A percentile compares a stretch with the other conserved stretches of the same genome.
Evolutionary conservation across 2,113 vertebrate genomes (phyloP).

Genomic region (Tonatia bakeri): DNA sequence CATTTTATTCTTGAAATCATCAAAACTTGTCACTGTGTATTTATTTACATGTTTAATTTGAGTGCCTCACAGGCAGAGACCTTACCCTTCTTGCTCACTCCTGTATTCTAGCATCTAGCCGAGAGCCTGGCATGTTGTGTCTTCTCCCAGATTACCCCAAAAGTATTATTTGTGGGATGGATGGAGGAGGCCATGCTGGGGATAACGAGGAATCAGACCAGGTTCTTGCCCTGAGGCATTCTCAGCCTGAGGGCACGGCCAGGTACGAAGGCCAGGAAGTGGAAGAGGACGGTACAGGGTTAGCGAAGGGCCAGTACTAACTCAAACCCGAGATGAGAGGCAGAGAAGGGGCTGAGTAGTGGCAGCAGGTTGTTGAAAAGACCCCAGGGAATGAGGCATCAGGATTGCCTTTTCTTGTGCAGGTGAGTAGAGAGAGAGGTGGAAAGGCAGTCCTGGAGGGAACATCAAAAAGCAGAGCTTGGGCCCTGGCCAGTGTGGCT

Average conservation of each 20-base stretch:
- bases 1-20: background rate
- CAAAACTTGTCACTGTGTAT: background rate
- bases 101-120: background rate
- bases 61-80: background rate
- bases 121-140: background rate
- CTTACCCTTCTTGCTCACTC: background rate
- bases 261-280: background rate
- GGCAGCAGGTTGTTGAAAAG: background rate
- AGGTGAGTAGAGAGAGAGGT: background rate
- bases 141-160: background rate
- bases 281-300: background rate
- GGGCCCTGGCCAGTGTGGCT: too few relatives aligned
- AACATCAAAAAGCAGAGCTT: background rate
- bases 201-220: background rate
- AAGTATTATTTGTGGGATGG: background rate
- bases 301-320: background rate
- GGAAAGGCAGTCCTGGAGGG: background rate
- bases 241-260: background rate
- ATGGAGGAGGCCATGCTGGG: background rate
- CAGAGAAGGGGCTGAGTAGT: background rate
- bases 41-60: background rate
- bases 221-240: background rate
- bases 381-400: background rate
- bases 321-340: background rate
- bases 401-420: background rate